Evolutionary conservation across 2,888 invertebrate species (phyloP).

Genomic region (Eilema caniola): DNA sequence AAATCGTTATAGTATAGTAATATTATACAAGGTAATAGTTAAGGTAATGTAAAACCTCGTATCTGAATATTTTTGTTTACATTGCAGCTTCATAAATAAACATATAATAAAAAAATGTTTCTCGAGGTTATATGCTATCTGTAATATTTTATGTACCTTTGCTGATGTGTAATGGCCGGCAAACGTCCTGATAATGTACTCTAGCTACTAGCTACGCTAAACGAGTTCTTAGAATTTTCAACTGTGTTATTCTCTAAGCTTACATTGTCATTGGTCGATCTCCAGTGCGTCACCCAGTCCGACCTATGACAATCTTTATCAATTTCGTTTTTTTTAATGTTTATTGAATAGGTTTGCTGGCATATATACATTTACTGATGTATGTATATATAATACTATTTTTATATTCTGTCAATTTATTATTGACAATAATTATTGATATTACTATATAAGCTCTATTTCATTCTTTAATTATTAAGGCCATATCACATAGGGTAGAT

Average conservation of each 20-base stretch:
- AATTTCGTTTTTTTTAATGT: no score
- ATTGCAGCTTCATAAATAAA: no score
- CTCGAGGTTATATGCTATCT: slow-evolving; percentile 2
- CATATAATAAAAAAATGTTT: not conserved
- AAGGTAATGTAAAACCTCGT: not conserved
- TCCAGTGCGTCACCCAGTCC: no score
- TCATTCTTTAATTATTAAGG: slow-evolving; percentile 43
- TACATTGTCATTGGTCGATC: no score
- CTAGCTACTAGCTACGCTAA: no score
- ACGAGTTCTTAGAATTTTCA: no score
- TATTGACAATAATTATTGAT: slow-evolving; percentile 71
- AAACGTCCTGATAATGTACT: no score
- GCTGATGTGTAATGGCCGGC: slow-evolving; percentile 2
- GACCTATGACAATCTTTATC: no score
- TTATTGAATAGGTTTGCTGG: no score
- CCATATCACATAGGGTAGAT: slow-evolving; percentile 58
- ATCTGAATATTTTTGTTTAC: not conserved
- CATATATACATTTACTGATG: no score
- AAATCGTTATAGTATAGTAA: slow-evolving; percentile 6
- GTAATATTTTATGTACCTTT: slow-evolving; percentile 22
- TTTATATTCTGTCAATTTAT: slow-evolving; percentile 54
- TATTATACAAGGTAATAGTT: not conserved
- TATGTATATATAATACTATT: slow-evolving; percentile 42
- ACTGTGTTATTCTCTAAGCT: no score
- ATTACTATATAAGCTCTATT: slow-evolving; percentile 40